Evolutionary conservation across 2,888 invertebrate genomes (phyloP), one percentile per base, ranked within the genome.

Genomic region (Acholoe squamosa): DNA sequence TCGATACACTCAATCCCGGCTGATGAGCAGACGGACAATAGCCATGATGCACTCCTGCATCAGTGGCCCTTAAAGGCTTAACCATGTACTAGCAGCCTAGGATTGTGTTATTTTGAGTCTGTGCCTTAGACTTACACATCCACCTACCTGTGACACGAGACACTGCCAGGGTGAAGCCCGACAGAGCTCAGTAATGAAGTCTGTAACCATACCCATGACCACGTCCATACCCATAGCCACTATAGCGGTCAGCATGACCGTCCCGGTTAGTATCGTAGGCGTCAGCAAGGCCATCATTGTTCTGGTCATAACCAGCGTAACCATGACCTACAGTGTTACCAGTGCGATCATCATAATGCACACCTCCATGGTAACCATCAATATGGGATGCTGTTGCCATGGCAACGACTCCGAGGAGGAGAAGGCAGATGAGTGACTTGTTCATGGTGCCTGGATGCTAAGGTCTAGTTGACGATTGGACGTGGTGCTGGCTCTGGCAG

Each of bases 221-320:
- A 19, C 22, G 22, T 33, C 80, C 80, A n/a, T 43, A 43, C 0
- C 80, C 80, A 28, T 71, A 71, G n/a, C 67, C 67, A 71, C 28
- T 5, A 34, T 80, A n/a, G 80, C 34, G 7, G 43, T 80, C 80
- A 34, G 19, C 5, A 14, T 3, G 0, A 43, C 80, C 80, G 22
- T 80, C 80, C 33, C 80, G 80, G 80, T 80, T 80, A 5, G 80
- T 80, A 43, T 80, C 80, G 80, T 80, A 80, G 34, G 80, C 80
- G 43, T 80, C 80, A n/a, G 10, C 34, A 19, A 80, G 22, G 19
- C 80, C 80, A 22, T 80, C 80, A 43, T 80, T 80, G 43, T 80
- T 80, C 80, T 80, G 80, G 43, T 80, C 80, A 16, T n/a, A 76
- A 0, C 80, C 80, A 14, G 28, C 71, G 43, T 80, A 80, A 16